Percentiles rank a stretch among this genome's conserved stretches.
Conservation (phyloP, 2,113 vertebrate genomes). For the Casuarius casuarius region DNA sequence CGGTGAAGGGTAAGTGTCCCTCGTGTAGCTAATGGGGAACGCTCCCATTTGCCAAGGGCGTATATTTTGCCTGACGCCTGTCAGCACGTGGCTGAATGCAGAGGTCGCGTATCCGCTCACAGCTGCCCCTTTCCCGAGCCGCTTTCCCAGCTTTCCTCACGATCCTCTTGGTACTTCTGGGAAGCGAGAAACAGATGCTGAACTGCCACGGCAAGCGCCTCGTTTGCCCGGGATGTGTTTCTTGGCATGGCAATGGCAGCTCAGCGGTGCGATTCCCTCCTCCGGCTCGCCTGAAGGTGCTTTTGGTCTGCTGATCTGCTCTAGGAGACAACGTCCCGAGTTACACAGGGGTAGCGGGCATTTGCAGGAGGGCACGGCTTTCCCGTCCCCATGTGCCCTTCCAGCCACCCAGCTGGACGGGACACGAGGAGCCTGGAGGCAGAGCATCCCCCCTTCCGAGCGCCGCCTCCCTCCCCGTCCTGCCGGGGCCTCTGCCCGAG, state of each 20-base stretch:
- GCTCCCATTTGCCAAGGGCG: background rate
- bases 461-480: too few relatives aligned
- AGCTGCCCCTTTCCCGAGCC: background rate
- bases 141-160: background rate
- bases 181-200: background rate
- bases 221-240: background rate
- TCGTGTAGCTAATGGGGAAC: background rate
- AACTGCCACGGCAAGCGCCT: rapidly evolving
- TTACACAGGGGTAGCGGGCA: background rate
- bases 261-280: background rate
- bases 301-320: background rate
- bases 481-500: too few relatives aligned
- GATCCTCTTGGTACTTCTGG: background rate
- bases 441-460: too few relatives aligned
- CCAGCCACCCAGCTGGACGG: too few relatives aligned
- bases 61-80: background rate
- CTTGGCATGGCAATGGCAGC: background rate
- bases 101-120: background rate
- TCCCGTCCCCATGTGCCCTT: too few relatives aligned
- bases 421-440: too few relatives aligned
- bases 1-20: background rate
- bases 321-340: background rate
- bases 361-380: too few relatives aligned
- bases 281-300: background rate
- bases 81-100: background rate